Percentiles rank a stretch among this genome's conserved stretches.
phyloP scores from a whole-genome alignment of 1,140 invertebrate species.

The Trichoplusia ni region DNA sequence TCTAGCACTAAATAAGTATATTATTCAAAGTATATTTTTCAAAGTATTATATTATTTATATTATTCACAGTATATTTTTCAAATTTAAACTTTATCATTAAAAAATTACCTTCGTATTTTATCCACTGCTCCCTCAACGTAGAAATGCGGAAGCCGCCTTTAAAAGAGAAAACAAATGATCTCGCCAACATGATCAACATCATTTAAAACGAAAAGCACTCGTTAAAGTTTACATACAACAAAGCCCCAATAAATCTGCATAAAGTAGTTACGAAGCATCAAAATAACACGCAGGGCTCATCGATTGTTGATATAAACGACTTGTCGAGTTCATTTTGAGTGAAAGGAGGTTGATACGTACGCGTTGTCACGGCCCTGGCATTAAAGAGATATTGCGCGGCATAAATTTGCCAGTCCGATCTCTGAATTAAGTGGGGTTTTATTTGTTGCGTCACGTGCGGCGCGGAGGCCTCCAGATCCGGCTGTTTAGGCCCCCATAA shows the following conservation, averaged over 20 bases:
- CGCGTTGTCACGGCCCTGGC: conserved; percentile 69
- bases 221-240: not conserved
- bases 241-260: too few species aligned
- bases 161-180: too few species aligned
- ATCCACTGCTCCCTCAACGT: not conserved
- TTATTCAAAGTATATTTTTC: too few species aligned
- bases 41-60: too few species aligned
- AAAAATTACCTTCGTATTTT: too few species aligned
- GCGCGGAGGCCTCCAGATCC: conserved; percentile 50
- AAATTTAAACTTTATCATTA: too few species aligned
- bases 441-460: conserved; percentile 75
- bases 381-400: conserved; percentile 75
- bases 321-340: conserved; percentile 44
- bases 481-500: conserved; percentile 56
- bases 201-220: too few species aligned
- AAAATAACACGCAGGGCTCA: conserved; percentile 31
- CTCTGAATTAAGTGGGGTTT: conserved; percentile 77
- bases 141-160: too few species aligned
- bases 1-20: too few species aligned
- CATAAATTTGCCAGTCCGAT: conserved; percentile 74
- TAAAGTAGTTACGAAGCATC: conserved; percentile 27
- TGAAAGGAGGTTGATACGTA: conserved; percentile 54
- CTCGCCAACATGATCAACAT: too few species aligned
- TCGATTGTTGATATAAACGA: conserved; percentile 58
- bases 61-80: too few species aligned